Evolutionary conservation across 2,888 invertebrate genomes (phyloP), one percentile per base, ranked within the genome.

Genomic region (Arctia plantaginis): DNA sequence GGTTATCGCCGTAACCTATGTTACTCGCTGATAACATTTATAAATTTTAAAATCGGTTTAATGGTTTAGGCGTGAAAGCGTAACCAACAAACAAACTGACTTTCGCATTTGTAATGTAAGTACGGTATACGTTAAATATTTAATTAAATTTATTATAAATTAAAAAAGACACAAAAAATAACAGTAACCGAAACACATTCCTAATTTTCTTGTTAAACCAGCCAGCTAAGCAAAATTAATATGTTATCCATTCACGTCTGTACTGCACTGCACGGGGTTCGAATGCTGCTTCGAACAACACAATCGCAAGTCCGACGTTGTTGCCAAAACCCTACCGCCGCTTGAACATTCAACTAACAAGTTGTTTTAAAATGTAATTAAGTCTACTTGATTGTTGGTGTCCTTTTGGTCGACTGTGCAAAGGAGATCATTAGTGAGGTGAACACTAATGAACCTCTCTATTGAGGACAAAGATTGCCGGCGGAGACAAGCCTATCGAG

Each of bases 401-500:
- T 84, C 81, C 82, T 87, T 81, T 81, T 77, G 80, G 66, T 79
- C 80, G 82, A 77, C 77, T 77, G 84, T 81, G 81, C 81, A 84
- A 78, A 85, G 77, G 85, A 85, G 88, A 92, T 94, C 94, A 94
- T 94, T 93, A 94, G 91, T 88, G 90, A 89, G 90, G 88, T 89
- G 89, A 90, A 90, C 92, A 90, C 93, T 94, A 94, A 95, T 92
- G 93, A 94, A 92, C 90, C 91, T 85, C 92, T 92, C 91, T 90
- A 92, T 91, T 81, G 86, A 82, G 86, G 81, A 83, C 86, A 84
- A 80, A 88, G 90, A 93, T 92, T 87, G 85, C 86, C 85, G 83
- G 80, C 82, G 82, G 85, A 88, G 89, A 90, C 89, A 90, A 88
- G 87, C 80, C 85, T 82, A 85, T 84, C 83, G 83, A 83, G 87